Base-by-base conservation (phyloP, 1,140 invertebrate species). In the Portunus trituberculatus region DNA sequence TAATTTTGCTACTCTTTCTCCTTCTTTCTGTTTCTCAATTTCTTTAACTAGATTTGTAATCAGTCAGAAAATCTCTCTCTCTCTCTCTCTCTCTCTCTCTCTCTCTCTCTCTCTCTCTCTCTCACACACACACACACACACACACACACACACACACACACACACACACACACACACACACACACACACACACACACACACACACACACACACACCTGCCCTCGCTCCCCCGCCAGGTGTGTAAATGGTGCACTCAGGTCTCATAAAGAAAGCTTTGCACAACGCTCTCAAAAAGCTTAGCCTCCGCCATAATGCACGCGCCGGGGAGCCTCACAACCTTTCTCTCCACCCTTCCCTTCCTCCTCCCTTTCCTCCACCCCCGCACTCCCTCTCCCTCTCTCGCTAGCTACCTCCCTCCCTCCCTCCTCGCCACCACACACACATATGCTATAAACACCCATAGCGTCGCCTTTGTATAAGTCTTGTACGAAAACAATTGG, bases 171-270 rank as follows among this genome's bases (percentile, higher is more conserved):
- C 46, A 31, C 83, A 84, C 31, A 84, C 83, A 84, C 83, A 84
- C 28, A 84, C 83, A 84, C 28, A 84, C 83, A 84, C 28, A 84
- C 83, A 84, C 83, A 84, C n/a, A 84, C 83, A 84, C 83, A 84
- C 83, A 84, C 83, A 82, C 83, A 84, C 83, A 84, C 20, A 84
- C 83, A 84, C 83, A 84, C 16, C n/a, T 32, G 31, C 83, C n/a
- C n/a, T 45, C 31, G 16, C 86, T 20, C 86, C 83, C 20, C 31
- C 86, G 31, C 8, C 31, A 29, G 31, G 52, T 59, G 52, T 59
- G 16, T 59, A 59, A 59, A 59, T 20, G 52, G 12, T 59, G 52
- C 52, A 59, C 52, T 59, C 10, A 59, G 12, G 52, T 20, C 52
- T 59, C 52, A 59, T 59, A 59, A 59, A 59, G 52, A 59, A 59